phyloP scores from a whole-genome alignment of 1,140 invertebrate genomes.

The Scaptodrosophila lebanonensis region DNA sequence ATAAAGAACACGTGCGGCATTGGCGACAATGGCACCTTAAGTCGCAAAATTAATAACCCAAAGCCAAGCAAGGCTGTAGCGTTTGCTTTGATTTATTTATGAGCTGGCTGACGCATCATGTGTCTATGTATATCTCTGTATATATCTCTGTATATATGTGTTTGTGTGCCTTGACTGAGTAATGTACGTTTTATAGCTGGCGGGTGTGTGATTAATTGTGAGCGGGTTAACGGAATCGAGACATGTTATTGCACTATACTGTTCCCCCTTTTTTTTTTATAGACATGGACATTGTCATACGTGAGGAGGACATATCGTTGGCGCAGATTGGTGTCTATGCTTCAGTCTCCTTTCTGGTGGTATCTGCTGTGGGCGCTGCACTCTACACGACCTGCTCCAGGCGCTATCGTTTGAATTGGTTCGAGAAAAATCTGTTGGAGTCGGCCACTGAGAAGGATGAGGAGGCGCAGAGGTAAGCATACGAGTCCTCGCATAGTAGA shows the following conservation, averaged over 20 bases:
- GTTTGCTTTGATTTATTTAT: constrained; percentile 54
- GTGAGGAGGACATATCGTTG: constrained; percentile 70
- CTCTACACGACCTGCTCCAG: constrained; percentile 78
- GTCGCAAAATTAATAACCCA: constrained; percentile 60
- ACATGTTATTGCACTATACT: too few species aligned
- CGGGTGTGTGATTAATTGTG: constrained; percentile 39
- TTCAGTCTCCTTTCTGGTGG: constrained; percentile 68
- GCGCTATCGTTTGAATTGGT: constrained; percentile 79
- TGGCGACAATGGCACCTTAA: constrained; percentile 32
- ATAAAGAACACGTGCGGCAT: constrained; percentile 43
- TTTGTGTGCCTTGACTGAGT: constrained; percentile 7
- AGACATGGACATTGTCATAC: constrained; percentile 71
- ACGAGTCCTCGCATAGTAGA: not conserved
- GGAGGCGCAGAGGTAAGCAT: constrained; percentile 62
- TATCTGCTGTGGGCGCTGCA: constrained; percentile 72
- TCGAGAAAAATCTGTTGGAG: constrained; percentile 79
- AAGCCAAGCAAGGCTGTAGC: constrained; percentile 15
- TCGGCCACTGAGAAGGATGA: constrained; percentile 76
- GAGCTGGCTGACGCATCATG: constrained; percentile 11
- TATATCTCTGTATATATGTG: too few species aligned
- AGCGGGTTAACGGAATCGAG: not conserved
- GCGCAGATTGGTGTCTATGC: constrained; percentile 73
- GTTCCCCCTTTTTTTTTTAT: not conserved
- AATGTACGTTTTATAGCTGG: constrained; percentile 62
- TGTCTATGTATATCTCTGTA: not conserved